These are phyloP conservation scores for Poecilia picta DNA, from an alignment of 2,797 vertebrate species.

Conservation along the genomic window DNA sequence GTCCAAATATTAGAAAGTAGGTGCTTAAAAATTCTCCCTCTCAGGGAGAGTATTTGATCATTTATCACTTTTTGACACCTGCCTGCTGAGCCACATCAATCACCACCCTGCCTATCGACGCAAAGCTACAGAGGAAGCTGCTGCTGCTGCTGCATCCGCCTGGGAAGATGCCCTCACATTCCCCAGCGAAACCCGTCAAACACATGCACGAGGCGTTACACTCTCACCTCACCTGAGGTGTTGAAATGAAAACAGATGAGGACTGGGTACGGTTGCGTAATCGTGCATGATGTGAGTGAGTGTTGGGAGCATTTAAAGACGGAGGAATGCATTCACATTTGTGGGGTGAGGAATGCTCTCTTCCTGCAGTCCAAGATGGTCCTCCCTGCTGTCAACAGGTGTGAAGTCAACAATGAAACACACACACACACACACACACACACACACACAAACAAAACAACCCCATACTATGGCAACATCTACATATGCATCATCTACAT, in stretches of 20 bases:
- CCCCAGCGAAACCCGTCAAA: conserved; percentile 4
- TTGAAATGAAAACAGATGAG: conserved; percentile 48
- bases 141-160: conserved; percentile 36
- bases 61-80: conserved; percentile 54
- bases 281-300: conserved; percentile 48
- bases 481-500: too few relatives aligned
- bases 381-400: conserved; percentile 59
- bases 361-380: background rate
- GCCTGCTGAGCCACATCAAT: conserved; percentile 58
- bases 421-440: background rate
- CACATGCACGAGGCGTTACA: conserved; percentile 11
- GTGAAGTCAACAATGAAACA: conserved; percentile 16
- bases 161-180: conserved; percentile 10
- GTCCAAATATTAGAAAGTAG: background rate
- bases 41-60: conserved; percentile 17
- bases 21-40: conserved; percentile 13
- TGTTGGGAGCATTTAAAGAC: conserved; percentile 34
- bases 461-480: too few relatives aligned
- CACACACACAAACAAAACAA: too few relatives aligned
- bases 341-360: conserved; percentile 28
- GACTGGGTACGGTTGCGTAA: conserved; percentile 50
- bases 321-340: conserved; percentile 20
- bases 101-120: conserved; percentile 51
- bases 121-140: conserved; percentile 34
- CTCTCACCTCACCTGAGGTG: conserved; percentile 42